phyloP scores from a whole-genome alignment of 2,888 invertebrate genomes.

The Orthonychiurus folsomi region DNA sequence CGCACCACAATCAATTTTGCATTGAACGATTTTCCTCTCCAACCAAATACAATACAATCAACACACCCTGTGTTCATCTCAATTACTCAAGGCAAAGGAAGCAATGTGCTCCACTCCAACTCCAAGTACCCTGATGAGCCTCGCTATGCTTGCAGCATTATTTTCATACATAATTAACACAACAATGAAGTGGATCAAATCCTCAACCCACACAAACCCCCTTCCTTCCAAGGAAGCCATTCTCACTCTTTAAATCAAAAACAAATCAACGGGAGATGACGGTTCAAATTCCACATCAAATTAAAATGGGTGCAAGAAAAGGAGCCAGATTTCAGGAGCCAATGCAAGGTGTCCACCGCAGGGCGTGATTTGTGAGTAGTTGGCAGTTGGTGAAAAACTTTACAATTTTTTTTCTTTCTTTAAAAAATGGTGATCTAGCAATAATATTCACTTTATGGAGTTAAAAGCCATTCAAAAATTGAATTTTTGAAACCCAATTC shows the following conservation, averaged over 20 bases:
- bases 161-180: neutral
- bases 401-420: no score
- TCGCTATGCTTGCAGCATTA: neutral
- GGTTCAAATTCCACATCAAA: neutral
- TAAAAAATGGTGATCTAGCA: no score
- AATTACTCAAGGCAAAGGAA: neutral
- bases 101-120: neutral
- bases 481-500: no score
- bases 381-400: no score
- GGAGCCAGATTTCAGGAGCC: no score
- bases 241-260: neutral
- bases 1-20: neutral
- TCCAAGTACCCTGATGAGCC: no score
- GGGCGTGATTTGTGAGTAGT: no score
- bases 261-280: neutral
- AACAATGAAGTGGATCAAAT: neutral
- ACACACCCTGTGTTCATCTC: neutral
- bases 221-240: no score
- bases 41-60: neutral
- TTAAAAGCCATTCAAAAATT: no score
- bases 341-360: no score
- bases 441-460: no score
- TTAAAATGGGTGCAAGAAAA: neutral
- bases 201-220: neutral
- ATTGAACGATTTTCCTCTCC: constrained; percentile 1